phyloP scores from a whole-genome alignment of 1,140 invertebrate species.

The Megalopta genalis region DNA sequence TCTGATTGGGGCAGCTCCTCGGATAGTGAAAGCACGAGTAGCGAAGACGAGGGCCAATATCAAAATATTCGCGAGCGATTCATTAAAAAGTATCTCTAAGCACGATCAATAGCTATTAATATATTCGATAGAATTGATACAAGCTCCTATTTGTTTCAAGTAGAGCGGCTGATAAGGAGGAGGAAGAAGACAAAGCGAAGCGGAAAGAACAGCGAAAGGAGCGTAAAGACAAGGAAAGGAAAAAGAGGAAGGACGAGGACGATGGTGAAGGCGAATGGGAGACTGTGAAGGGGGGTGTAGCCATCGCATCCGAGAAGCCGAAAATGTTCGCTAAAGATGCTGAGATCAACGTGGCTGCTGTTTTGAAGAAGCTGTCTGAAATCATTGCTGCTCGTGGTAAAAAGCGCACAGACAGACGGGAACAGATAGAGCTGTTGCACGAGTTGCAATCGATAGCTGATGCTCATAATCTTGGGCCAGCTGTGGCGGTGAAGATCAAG shows the following conservation, averaged over 20 bases:
- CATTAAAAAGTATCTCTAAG: conserved; percentile 85
- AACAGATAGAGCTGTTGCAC: conserved; percentile 95
- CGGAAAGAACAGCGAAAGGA: conserved; percentile 83
- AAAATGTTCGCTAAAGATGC: conserved; percentile 99
- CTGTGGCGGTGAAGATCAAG: conserved; percentile 94
- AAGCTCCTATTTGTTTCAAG: conserved; percentile 35
- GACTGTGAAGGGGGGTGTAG: conserved; percentile 90
- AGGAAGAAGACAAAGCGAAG: conserved; percentile 86
- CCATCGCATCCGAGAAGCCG: conserved; percentile 89
- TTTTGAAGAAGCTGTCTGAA: conserved; percentile 96
- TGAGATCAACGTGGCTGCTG: conserved; percentile 94
- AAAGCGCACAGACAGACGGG: conserved; percentile 93
- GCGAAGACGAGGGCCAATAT: conserved; percentile 89
- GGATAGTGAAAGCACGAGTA: conserved; percentile 87
- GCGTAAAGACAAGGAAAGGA: conserved; percentile 82
- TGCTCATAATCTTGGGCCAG: conserved; percentile 92
- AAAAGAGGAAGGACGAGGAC: conserved; percentile 83
- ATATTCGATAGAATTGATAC: neutral
- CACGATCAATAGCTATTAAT: conserved; percentile 3
- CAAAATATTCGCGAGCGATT: conserved; percentile 89
- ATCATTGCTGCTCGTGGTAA: conserved; percentile 97
- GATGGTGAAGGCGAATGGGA: conserved; percentile 94
- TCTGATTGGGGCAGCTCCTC: conserved; percentile 93
- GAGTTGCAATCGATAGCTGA: conserved; percentile 93
- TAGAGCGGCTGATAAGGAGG: conserved; percentile 85